phyloP scores from a whole-genome alignment of 30 jellyfish, hydroid and myxozoan genomes.

The Pseudorhiza aurosa region DNA sequence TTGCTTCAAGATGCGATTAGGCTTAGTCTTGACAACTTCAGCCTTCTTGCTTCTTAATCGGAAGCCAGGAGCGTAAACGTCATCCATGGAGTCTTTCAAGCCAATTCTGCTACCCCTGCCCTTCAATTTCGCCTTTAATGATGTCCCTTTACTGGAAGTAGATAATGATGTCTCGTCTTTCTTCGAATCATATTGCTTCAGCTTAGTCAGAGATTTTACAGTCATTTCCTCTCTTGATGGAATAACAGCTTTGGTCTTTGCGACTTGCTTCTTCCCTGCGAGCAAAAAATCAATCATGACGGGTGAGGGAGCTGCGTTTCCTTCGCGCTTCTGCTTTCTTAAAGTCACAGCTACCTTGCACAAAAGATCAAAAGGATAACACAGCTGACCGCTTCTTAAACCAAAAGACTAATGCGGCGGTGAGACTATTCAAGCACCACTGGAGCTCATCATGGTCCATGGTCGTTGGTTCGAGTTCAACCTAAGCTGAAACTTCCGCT shows the following conservation, averaged over 20 bases:
- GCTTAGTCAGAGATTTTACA: conserved; percentile 2
- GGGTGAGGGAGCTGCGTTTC: too few species aligned
- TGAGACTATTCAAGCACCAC: too few species aligned
- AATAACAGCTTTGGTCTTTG: background rate
- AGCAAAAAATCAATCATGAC: too few species aligned
- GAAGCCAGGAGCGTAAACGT: conserved; percentile 78
- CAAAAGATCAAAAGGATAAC: too few species aligned
- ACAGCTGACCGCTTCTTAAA: too few species aligned
- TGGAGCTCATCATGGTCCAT: too few species aligned
- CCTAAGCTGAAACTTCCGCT: too few species aligned
- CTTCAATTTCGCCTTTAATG: conserved; percentile 35
- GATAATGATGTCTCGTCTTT: background rate
- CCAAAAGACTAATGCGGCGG: too few species aligned
- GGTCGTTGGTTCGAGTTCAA: too few species aligned
- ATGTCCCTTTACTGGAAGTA: background rate
- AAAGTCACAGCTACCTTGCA: too few species aligned
- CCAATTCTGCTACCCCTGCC: background rate
- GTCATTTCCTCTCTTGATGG: conserved; percentile 37
- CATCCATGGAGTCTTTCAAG: conserved; percentile 16
- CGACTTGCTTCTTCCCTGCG: background rate
- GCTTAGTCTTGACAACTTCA: conserved; percentile 43
- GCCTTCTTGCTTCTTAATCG: conserved; percentile 75
- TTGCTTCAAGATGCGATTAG: conserved; percentile 49
- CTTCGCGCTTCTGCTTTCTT: too few species aligned
- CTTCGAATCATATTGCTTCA: background rate